Evolutionary conservation across 2,113 vertebrate genomes (phyloP).

Genomic region (Spilogale gracilis): DNA sequence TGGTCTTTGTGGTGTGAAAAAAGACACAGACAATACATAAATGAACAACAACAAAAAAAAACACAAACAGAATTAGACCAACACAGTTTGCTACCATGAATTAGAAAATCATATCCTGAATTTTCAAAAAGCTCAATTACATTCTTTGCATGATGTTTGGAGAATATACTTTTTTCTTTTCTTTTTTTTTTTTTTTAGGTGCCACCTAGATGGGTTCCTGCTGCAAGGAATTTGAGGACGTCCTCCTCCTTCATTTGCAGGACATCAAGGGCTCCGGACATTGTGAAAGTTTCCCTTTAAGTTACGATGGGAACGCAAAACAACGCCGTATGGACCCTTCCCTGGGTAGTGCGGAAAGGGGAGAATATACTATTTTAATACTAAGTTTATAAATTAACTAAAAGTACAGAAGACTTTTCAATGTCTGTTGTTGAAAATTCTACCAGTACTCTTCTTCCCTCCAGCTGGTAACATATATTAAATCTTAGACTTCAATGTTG

Average conservation of each 20-base stretch:
- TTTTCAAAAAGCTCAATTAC: not conserved
- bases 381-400: slow-evolving; percentile 33
- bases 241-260: no score
- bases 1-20: not conserved
- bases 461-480: not conserved
- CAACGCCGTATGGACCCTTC: no score
- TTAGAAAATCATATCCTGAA: not conserved
- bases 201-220: no score
- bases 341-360: no score
- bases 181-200: no score
- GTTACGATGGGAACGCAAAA: no score
- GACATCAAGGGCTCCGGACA: no score
- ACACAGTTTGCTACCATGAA: not conserved
- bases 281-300: no score
- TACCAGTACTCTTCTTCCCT: not conserved
- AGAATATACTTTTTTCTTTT: not conserved
- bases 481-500: not conserved
- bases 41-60: not conserved
- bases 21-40: not conserved
- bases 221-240: no score
- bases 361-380: not conserved
- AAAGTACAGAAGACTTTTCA: not conserved
- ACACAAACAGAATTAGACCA: not conserved
- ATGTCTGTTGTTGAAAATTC: not conserved
- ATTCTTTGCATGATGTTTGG: not conserved